Evolutionary conservation across 1,140 invertebrate species (phyloP).

Genomic region (Drosophila lini): DNA sequence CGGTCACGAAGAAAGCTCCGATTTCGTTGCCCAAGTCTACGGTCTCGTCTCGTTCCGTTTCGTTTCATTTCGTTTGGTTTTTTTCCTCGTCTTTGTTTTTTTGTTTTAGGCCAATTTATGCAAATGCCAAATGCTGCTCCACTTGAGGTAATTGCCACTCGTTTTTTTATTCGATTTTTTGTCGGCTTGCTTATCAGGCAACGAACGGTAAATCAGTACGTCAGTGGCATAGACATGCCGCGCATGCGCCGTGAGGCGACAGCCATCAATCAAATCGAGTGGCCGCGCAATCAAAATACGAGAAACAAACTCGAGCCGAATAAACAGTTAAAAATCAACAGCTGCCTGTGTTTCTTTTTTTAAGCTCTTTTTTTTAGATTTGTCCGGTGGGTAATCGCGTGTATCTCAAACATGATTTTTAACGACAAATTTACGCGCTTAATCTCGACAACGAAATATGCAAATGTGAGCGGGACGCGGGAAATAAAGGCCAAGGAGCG

Average conservation of each 20-base stretch:
- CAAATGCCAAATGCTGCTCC: slow-evolving; percentile 78
- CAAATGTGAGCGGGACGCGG: slow-evolving; percentile 63
- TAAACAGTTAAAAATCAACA: slow-evolving; percentile 65
- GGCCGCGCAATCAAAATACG: slow-evolving; percentile 63
- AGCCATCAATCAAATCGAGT: slow-evolving; percentile 81
- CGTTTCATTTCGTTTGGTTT: slow-evolving; percentile 32
- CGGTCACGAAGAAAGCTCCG: slow-evolving; percentile 76
- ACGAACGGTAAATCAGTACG: slow-evolving; percentile 71
- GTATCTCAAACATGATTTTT: slow-evolving; percentile 77
- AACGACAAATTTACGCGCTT: slow-evolving; percentile 82
- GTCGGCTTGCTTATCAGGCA: slow-evolving; percentile 60
- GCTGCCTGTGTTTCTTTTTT: slow-evolving; percentile 44
- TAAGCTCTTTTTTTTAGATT: background rate
- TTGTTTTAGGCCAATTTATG: slow-evolving; percentile 72
- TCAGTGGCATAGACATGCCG: slow-evolving; percentile 67
- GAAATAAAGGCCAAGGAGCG: slow-evolving; percentile 17
- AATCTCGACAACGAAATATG: slow-evolving; percentile 80
- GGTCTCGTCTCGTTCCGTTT: slow-evolving; percentile 51
- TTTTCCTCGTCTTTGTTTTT: slow-evolving; percentile 3
- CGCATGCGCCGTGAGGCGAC: slow-evolving; percentile 77
- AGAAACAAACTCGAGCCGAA: slow-evolving; percentile 32
- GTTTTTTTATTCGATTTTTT: slow-evolving; percentile 35
- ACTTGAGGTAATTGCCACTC: slow-evolving; percentile 80
- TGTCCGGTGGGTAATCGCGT: slow-evolving; percentile 42
- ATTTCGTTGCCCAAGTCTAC: slow-evolving; percentile 72